Evolutionary conservation across 2,888 invertebrate genomes (phyloP), one percentile per base, ranked within the genome.

Genomic region (Allygus modestus): DNA sequence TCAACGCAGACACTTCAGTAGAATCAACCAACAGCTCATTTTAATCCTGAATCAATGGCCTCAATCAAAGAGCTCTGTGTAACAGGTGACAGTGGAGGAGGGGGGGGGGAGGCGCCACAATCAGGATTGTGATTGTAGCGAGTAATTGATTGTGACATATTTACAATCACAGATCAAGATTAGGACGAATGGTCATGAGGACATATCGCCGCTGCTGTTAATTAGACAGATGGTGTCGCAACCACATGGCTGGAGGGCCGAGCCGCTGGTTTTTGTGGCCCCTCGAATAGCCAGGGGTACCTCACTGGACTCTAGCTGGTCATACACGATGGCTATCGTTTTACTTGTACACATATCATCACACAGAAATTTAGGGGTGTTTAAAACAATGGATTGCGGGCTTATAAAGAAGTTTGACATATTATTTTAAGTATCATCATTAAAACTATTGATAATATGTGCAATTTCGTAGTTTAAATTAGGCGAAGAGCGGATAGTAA

Each of bases 71-170:
- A 46, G 9, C 46, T n/a, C 20, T 26, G 33, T 41, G 71, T 71
- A 41, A 71, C 71, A 71, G 71, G 71, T 71, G 71, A 23, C 23
- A 11, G 4, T 37, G 20, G 28, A 0, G 71, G 71, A 1, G 69
- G 69, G 69, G 69, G n/a, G 9, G 69, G 33, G 11, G 71, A 41
- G 31, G 69, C 69, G 31, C 1, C 31, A 71, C 71, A 71, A 71
- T 71, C 71, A 41, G 71, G 12, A 4, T 23, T 12, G 77, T 77
- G 77, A 77, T 77, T 77, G 77, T 51, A 28, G 77, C 77, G 28
- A 26, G 77, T 77, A 77, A 77, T 77, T 77, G 77, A 46, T 28
- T 77, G 77, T 77, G 77, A 77, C 77, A 77, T 51, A 77, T 77
- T 77, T 77, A 77, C 77, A 77, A 77, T 77, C 77, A 77, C 43